Conservation (phyloP, 2,888 invertebrate species). For the Pammene fasciana region DNA sequence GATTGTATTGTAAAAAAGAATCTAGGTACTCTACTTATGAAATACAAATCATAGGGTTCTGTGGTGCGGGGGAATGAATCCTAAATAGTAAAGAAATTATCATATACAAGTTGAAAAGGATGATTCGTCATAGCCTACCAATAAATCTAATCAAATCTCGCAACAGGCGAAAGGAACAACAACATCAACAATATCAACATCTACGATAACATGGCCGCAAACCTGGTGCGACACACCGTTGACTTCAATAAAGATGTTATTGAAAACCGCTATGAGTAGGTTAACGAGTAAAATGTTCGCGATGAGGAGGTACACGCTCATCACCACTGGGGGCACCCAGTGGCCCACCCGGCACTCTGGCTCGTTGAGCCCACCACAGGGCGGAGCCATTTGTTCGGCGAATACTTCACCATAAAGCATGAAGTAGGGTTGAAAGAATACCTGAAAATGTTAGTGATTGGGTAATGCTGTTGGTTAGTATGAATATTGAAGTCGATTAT, state of each 20-base stretch:
- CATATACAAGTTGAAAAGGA: neutral
- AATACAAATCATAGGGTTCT: neutral
- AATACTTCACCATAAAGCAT: constrained; percentile 99
- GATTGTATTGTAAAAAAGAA: neutral
- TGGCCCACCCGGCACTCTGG: constrained; percentile 91
- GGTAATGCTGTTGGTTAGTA: constrained; percentile 14
- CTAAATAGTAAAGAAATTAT: neutral
- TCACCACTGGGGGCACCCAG: constrained; percentile 97
- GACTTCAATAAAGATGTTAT: constrained; percentile 97
- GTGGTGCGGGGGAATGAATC: neutral
- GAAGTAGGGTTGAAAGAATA: constrained; percentile 98
- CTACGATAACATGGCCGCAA: constrained; percentile 63
- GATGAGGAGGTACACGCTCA: constrained; percentile 98
- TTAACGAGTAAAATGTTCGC: constrained; percentile 99
- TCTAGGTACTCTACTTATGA: neutral
- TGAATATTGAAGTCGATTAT: neutral
- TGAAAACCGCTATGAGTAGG: constrained; percentile 99
- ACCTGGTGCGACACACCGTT: constrained; percentile 98
- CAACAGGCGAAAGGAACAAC: constrained; percentile 70
- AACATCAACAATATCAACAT: constrained; percentile 60
- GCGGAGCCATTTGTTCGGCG: constrained; percentile 97
- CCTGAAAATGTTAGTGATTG: constrained; percentile 82
- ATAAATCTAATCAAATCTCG: constrained; percentile 70
- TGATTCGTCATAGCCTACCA: constrained; percentile 5
- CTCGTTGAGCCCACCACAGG: constrained; percentile 90